Evolutionary conservation across 2,888 invertebrate species (phyloP), one percentile per base, ranked within the genome.

Genomic region (Xylota sylvarum): DNA sequence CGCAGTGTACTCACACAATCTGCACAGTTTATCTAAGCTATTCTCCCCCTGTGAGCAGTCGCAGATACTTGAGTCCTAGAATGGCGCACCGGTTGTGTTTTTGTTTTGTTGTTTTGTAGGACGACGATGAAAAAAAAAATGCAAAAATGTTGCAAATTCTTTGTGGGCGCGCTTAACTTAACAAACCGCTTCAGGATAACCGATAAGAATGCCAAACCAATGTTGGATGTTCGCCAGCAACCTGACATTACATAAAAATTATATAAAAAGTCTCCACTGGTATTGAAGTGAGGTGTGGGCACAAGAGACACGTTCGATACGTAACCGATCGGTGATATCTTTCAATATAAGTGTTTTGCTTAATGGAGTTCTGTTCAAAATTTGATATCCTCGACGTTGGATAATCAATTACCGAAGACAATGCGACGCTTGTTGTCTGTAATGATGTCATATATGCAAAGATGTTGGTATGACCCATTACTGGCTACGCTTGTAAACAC

Each of bases 341-440:
- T 87, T 85, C 86, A 88, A 87, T 89, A 88, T 88, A 77, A 84
- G 89, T 89, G 89, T 89, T 88, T 88, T 89, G 69, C 88, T 89
- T 89, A 89, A 89, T 89, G 89, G 89, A 89, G 88, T 89, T 70
- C 87, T 88, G 89, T 88, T 88, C 88, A 79, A 77, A 88, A 88
- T 88, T 76, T 89, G 89, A 89, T 89, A 89, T 77, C 73, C 87
- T 40, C 85, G 89, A 89, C 88, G 79, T 70, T 32, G 48, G 83
- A 82, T 79, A 88, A 89, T 89, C 87, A 89, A 88, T 89, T 87
- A 88, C 40, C 43, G 10, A 60, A 70, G 67, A 77, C 58, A 85
- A 52, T 72, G 78, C 85, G 80, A 84, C 86, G 87, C 82, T 88
- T 88, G 88, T 84, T 88, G 85, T 86, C 69, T 72, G 82, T 88